These are phyloP conservation scores for Cephalopachus bancanus DNA, from an alignment of 2,797 vertebrate genomes.

Conservation along the genomic window DNA sequence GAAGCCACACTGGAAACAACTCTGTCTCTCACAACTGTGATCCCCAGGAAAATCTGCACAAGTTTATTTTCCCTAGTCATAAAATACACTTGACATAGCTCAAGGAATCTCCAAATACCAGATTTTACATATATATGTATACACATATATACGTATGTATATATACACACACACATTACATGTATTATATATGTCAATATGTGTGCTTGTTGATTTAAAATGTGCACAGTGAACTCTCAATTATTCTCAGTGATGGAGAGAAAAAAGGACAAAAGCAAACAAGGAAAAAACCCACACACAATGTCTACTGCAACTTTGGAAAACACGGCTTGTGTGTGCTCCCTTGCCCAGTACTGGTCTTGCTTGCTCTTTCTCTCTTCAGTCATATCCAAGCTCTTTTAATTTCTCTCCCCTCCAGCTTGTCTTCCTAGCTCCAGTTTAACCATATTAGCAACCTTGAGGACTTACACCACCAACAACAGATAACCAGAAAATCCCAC, in stretches of 20 bases:
- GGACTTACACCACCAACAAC: neutral
- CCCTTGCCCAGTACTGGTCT: neutral
- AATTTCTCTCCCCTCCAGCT: neutral
- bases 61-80: constrained; percentile 32
- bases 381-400: neutral
- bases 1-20: constrained; percentile 75
- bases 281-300: neutral
- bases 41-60: constrained; percentile 42
- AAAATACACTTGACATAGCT: constrained; percentile 66
- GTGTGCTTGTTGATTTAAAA: neutral
- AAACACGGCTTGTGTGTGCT: neutral
- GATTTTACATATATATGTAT: neutral
- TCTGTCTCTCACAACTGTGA: neutral
- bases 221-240: neutral
- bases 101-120: constrained; percentile 71
- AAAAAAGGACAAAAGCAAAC: neutral
- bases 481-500: neutral
- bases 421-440: neutral
- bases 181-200: neutral
- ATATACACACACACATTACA: neutral
- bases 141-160: neutral
- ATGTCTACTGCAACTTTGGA: neutral
- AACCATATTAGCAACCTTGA: neutral
- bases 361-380: neutral
- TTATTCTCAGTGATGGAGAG: neutral